These are phyloP conservation scores for Menidia beryllina DNA, from an alignment of 2,113 vertebrate species.

Conservation along the genomic window DNA sequence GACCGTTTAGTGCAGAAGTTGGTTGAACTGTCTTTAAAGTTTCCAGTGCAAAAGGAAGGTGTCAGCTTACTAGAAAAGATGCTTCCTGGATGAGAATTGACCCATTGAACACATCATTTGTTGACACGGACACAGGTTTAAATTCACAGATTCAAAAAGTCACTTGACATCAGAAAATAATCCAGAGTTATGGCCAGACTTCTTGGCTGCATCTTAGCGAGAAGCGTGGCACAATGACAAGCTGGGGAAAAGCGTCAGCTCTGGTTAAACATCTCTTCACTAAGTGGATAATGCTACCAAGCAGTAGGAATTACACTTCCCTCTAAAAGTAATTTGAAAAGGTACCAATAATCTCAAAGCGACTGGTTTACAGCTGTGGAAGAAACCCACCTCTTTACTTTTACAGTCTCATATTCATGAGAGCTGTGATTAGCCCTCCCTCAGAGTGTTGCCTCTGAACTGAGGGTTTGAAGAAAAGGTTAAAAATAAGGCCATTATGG, in stretches of 20 bases:
- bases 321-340: background rate
- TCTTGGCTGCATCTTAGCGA: too few species aligned
- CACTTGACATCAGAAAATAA: too few species aligned
- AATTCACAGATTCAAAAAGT: too few species aligned
- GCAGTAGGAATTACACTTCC: background rate
- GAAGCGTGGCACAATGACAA: background rate
- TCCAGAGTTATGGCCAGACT: too few species aligned
- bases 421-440: conserved; percentile 40
- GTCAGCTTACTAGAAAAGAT: too few species aligned
- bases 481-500: conserved; percentile 24
- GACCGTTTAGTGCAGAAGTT: conserved; percentile 25
- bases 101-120: too few species aligned
- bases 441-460: conserved; percentile 33
- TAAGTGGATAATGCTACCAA: background rate
- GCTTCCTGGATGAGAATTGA: too few species aligned
- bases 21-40: conserved; percentile 6
- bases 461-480: conserved; percentile 34
- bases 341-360: background rate
- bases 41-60: too few species aligned
- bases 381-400: conserved; percentile 21
- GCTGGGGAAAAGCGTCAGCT: background rate
- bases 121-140: too few species aligned
- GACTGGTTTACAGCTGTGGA: background rate
- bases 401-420: conserved; percentile 8
- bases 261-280: background rate